Evolutionary conservation across 2,888 invertebrate species (phyloP), one percentile per base, ranked within the genome.

Genomic region (Nomada goodeniana): DNA sequence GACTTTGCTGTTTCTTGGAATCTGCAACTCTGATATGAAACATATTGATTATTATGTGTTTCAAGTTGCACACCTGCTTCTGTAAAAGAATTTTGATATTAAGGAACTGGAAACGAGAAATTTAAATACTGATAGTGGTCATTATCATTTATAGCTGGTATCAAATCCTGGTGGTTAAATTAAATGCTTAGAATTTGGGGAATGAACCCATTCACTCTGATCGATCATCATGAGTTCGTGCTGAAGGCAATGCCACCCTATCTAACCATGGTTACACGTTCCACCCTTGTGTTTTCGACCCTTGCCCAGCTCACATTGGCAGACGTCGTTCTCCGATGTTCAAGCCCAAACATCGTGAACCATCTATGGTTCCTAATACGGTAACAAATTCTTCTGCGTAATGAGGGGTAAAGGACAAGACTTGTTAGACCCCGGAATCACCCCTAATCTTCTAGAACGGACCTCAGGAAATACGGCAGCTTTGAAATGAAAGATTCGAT

Each of bases 171-270:
- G 15, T 44, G 13, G 61, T 61, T 59, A 57, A 82, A 59, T 67
- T 57, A 57, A 80, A 64, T 68, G 69, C 64, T 20, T 70, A 59
- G 72, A 80, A 68, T 76, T 80, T 29, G 36, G 50, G 76, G 72
- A 55, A 76, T 70, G 72, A 72, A 72, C 72, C 79, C 44, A 68
- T 68, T 57, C 61, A 1, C 10, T 18, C n/a, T 50, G 68, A 82
- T 82, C 82, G 82, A 82, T 82, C 74, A 65, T 68, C 23, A 23
- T 20, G 47, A 53, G 47, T 20, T 26, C 11, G 23, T 29, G 50
- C 50, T 55, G 53, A 50, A 36, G 18, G 26, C 52, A 68, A 50
- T 57, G 67, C 57, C 67, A 26, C 44, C 53, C 64, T 72, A 69
- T 72, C 71, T 55, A 47, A 42, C 42, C 63, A 64, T 63, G 65